Conservation (phyloP, 2,797 vertebrate species). For the Schizothorax lantsangensis region DNA sequence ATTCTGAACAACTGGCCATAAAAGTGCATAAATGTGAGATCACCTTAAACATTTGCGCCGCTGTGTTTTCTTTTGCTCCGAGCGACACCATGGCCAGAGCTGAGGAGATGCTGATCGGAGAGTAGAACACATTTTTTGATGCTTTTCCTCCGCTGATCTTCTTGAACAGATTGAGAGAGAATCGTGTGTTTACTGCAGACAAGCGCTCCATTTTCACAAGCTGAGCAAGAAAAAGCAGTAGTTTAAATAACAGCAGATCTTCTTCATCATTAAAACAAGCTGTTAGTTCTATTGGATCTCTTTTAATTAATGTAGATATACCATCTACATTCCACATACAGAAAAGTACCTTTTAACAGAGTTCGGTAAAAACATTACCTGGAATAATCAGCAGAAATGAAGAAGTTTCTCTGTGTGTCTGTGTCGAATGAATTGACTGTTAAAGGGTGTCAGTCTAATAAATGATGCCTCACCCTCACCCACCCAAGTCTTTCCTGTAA, state of each 20-base stretch:
- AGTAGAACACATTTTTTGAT: conserved; percentile 82
- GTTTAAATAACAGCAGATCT: no score
- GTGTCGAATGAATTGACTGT: not conserved
- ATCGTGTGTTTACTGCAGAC: not conserved
- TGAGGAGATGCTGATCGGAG: conserved; percentile 86
- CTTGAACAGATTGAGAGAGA: not conserved
- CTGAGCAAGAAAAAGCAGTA: not conserved
- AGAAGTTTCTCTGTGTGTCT: no score
- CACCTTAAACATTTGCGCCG: conserved; percentile 85
- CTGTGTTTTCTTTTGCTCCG: conserved; percentile 82
- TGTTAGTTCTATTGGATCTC: no score
- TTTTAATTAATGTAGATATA: no score
- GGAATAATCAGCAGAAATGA: not conserved
- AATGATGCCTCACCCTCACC: not conserved
- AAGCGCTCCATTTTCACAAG: not conserved
- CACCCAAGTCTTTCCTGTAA: not conserved
- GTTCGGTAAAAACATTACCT: not conserved
- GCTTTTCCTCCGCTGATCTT: not conserved
- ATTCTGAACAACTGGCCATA: no score
- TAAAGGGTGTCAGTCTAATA: not conserved
- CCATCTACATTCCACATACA: no score
- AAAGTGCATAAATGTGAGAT: conserved; percentile 5
- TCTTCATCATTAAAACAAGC: not conserved
- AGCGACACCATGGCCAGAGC: conserved; percentile 85
- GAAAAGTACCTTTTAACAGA: no score